phyloP scores from a whole-genome alignment of 2,113 vertebrate genomes.

The Hemichromis elongatus region DNA sequence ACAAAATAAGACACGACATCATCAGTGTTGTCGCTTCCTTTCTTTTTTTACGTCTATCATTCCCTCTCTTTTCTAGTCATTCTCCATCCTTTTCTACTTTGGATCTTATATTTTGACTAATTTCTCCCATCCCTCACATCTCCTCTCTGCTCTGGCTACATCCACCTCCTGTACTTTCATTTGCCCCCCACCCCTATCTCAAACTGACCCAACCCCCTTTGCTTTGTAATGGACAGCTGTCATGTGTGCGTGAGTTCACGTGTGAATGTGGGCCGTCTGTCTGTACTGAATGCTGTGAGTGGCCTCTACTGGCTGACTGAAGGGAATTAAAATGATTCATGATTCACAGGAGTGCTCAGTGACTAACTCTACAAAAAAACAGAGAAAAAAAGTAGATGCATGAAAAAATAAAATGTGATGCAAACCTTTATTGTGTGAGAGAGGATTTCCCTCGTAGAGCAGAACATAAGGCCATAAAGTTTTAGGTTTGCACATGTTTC shows the following conservation, averaged over 20 bases:
- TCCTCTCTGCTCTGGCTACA: background rate
- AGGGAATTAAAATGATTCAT: slow-evolving; percentile 80
- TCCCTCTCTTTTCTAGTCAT: background rate
- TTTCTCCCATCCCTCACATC: background rate
- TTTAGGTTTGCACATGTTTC: background rate
- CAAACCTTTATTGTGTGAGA: background rate
- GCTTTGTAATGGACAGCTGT: slow-evolving; percentile 55
- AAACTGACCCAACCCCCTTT: background rate
- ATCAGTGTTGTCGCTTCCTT: slow-evolving; percentile 1
- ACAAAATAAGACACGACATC: slow-evolving; percentile 14
- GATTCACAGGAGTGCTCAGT: background rate
- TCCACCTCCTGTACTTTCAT: slow-evolving; percentile 10
- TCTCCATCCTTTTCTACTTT: background rate
- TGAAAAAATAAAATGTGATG: background rate
- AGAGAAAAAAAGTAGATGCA: background rate
- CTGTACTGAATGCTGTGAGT: slow-evolving; percentile 89
- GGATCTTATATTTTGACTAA: background rate
- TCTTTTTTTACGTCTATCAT: background rate
- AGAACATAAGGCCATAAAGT: background rate
- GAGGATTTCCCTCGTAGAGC: background rate
- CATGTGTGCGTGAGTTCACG: slow-evolving; percentile 1
- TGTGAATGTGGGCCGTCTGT: slow-evolving; percentile 29
- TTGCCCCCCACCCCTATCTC: background rate
- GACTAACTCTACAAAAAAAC: background rate
- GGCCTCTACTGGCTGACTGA: slow-evolving; percentile 96